Evolutionary conservation across 2,797 vertebrate species (phyloP), one percentile per base, ranked within the genome.

Genomic region (Pteropus rufus): DNA sequence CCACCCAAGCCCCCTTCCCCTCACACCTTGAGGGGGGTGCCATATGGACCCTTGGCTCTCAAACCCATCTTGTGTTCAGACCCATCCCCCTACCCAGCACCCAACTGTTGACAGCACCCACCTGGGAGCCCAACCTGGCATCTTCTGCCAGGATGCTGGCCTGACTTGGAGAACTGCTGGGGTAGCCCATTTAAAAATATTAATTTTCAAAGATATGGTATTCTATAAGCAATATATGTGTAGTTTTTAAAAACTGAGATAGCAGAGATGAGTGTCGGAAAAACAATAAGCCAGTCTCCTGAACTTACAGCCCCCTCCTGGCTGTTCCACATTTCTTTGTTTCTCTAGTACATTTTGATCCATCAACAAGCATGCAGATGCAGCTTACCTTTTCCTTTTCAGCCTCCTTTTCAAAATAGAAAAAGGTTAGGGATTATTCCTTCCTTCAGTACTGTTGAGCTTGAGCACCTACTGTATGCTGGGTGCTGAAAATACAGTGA

Each of bases 131-230:
- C 29, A 26, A 7, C 49, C 73, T 54, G 36, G 23, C 0, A 4
- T 75, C 84, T 91, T 21, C 60, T 62, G 44, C 86, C 54, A 36
- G 86, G 36, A 44, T 49, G 72, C n/a, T 62, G 67, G 76, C 46
- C 80, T 75, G 62, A 80, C 80, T 83, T 89, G 44, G 88, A 73
- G 84, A 94, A 84, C 88, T 69, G 34, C 76, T 56, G 23, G 82
- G 58, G 19, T 44, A 76, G 80, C 75, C 75, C 69, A 41, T 76
- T 95, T 95, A 15, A 67, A 97, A 84, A 93, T 60, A 70, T 15
- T 84, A 54, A 65, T 76, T 81, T 79, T 39, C 46, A 36, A 70
- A 92, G 89, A 60, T 60, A 8, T 3, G 1, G 77, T 65, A 8
- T 58, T 88, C 65, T 70, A 3, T 64, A 60, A 83, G 41, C 64